phyloP scores from a whole-genome alignment of 2,113 vertebrate species.

The Malurus melanocephalus region DNA sequence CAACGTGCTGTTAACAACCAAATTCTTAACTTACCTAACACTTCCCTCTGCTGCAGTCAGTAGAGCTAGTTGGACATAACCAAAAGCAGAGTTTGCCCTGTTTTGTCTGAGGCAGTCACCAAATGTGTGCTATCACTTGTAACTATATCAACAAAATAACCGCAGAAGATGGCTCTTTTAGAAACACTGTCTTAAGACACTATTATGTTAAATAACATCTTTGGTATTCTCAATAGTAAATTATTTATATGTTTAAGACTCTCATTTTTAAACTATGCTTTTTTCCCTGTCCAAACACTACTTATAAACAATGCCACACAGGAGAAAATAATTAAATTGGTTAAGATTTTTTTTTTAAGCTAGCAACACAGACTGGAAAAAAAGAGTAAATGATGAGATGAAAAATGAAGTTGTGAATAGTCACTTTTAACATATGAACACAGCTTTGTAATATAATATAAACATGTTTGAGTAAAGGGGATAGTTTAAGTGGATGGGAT shows the following conservation, averaged over 20 bases:
- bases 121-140: conserved; percentile 35
- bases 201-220: conserved; percentile 38
- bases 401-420: conserved; percentile 35
- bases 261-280: conserved; percentile 52
- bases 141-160: conserved; percentile 28
- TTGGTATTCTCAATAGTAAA: conserved; percentile 46
- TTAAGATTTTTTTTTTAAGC: neutral
- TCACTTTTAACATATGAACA: conserved; percentile 9
- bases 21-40: conserved; percentile 21
- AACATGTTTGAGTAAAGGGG: conserved; percentile 27
- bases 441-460: conserved; percentile 22
- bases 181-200: neutral
- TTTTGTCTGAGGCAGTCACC: neutral
- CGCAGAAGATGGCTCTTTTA: neutral
- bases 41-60: neutral
- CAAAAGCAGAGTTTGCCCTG: conserved; percentile 6
- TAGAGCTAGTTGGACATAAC: neutral
- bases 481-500: conserved; percentile 31
- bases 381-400: neutral
- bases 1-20: conserved; percentile 29
- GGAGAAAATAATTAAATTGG: conserved; percentile 47
- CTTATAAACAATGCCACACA: conserved; percentile 40
- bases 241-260: conserved; percentile 51
- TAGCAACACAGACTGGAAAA: neutral
- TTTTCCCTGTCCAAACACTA: conserved; percentile 36